Percentiles rank a stretch among this genome's conserved stretches.
phyloP scores from a whole-genome alignment of 2,113 vertebrate genomes.

The Eretmochelys imbricata region DNA sequence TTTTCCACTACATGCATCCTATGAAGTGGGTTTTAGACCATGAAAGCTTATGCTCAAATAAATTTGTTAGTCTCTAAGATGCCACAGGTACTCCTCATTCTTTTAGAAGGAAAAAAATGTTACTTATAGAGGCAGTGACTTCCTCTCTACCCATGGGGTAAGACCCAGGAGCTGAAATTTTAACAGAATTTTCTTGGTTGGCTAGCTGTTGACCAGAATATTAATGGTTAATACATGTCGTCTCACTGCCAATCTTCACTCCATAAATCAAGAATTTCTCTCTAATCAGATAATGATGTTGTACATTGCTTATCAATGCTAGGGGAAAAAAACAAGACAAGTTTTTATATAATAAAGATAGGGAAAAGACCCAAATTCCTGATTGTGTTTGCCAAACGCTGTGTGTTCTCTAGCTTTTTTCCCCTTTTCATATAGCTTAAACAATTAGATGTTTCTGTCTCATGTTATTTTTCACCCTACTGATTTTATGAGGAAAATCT shows the following conservation, averaged over 20 bases:
- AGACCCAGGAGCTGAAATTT: too few species aligned
- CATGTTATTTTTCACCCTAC: accelerated
- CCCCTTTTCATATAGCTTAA: background rate
- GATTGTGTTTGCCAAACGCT: background rate
- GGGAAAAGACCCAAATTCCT: background rate
- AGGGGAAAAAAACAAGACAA: background rate
- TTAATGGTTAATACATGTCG: background rate
- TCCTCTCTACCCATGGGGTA: background rate
- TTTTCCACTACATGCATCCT: too few species aligned
- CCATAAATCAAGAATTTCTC: background rate
- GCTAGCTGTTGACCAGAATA: background rate
- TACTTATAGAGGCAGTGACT: background rate
- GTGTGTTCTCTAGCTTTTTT: background rate
- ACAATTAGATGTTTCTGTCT: background rate
- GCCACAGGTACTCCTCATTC: too few species aligned
- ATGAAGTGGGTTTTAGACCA: too few species aligned
- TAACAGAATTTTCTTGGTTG: background rate
- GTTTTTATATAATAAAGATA: background rate
- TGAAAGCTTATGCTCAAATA: too few species aligned
- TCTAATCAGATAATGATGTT: background rate
- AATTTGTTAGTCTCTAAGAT: too few species aligned
- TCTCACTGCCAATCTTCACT: background rate
- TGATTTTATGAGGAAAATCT: background rate
- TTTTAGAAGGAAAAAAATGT: background rate
- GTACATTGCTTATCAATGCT: background rate